Base-by-base conservation (phyloP, 2,113 vertebrate species). In the Cardinalis cardinalis region DNA sequence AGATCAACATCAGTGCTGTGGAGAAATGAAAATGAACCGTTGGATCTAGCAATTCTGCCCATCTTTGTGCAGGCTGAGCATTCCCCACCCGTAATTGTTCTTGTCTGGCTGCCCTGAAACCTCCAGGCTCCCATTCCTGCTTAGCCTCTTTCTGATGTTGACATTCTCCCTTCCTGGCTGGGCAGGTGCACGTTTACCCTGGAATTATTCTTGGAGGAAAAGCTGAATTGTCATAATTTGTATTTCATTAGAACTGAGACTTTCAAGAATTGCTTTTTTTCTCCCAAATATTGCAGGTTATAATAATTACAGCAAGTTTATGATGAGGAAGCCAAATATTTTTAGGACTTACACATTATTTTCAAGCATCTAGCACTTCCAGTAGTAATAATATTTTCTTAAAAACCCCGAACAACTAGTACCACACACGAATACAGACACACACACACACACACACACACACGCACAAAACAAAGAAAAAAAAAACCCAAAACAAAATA, bases 11-110 rank as follows among this genome's bases (percentile, higher is more conserved):
- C 34, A 28, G 36, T 12, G 10, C 24, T 0, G 1, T 7, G 4
- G 26, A 64, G 58, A 83, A 38, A 56, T 34, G 3, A 72, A 91
- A 89, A 80, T 14, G 1, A 52, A 17, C 5, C 60, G 3, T 2
- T 29, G 14, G 43, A 7, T 56, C 12, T 12, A 74, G 13, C 0
- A 5, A 29, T 31, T 26, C 15, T 74, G 20, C 2, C 20, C 6
- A 26, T 43, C 31, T 40, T 56, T 1, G 1, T 49, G n/a, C 5
- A n/a, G 24, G 10, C 10, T 73, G 44, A 9, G 31, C 3, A 1
- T 29, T 87, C 8, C 10, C 12, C 25, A 53, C 2, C 2, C 0
- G 0, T 3, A 3, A 36, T 43, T 64, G 17, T 4, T 52, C 36
- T 21, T 40, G 6, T 41, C n/a, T 4, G 4, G 4, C 23, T 66